phyloP scores from a whole-genome alignment of 2,888 invertebrate species.

The Ectobius pallidus region DNA sequence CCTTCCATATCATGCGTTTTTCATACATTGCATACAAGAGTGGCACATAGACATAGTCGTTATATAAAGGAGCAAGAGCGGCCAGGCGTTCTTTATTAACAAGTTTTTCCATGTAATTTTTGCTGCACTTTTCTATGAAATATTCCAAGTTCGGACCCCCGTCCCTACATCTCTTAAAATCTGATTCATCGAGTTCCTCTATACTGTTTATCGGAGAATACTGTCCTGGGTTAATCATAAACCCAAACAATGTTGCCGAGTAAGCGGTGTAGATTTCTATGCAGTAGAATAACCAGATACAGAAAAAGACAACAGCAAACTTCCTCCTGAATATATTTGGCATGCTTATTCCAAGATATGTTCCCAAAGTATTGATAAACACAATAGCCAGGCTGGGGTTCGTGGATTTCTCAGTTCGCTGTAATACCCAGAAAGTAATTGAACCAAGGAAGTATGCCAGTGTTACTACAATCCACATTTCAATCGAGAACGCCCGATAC shows the following conservation, averaged over 20 bases:
- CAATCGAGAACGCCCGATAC: background rate
- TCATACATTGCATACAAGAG: too few relatives aligned
- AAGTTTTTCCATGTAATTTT: too few relatives aligned
- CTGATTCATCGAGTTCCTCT: too few relatives aligned
- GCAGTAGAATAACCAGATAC: background rate
- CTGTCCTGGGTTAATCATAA: background rate
- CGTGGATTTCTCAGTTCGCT: too few relatives aligned
- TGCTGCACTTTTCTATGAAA: too few relatives aligned
- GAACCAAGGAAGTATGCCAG: background rate
- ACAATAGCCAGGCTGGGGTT: background rate
- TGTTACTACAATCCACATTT: background rate
- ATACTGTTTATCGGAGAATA: too few relatives aligned
- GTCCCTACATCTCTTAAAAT: too few relatives aligned
- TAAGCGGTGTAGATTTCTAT: constrained; percentile 15
- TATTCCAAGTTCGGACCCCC: too few relatives aligned
- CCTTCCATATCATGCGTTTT: too few relatives aligned
- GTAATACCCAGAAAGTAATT: background rate
- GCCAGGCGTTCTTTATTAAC: too few relatives aligned
- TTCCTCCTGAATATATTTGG: background rate
- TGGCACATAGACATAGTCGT: too few relatives aligned
- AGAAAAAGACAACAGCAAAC: background rate
- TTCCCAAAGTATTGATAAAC: background rate
- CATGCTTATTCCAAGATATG: background rate
- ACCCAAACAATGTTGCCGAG: background rate
- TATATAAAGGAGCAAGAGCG: too few relatives aligned